Evolutionary conservation across 2,797 vertebrate species (phyloP).

Genomic region (Acanthurus tractus): DNA sequence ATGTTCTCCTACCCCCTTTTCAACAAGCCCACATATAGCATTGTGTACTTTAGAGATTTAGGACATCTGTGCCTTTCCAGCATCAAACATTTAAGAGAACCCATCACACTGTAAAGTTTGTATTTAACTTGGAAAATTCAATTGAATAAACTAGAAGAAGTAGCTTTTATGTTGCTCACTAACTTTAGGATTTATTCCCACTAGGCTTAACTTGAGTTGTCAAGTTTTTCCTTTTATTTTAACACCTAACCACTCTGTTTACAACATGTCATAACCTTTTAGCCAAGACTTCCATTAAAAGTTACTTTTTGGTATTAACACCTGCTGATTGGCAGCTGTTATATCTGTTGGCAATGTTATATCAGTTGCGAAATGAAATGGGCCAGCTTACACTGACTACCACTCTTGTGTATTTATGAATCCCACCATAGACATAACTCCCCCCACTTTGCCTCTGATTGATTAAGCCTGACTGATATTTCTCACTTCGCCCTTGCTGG

Average conservation of each 20-base stretch:
- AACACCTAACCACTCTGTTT: neutral
- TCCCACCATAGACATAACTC: too few relatives aligned
- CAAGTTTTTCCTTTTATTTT: neutral
- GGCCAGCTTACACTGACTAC: too few relatives aligned
- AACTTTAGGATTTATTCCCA: neutral
- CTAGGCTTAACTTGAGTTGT: neutral
- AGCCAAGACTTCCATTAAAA: too few relatives aligned
- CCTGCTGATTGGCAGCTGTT: too few relatives aligned
- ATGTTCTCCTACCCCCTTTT: neutral
- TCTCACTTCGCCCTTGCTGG: too few relatives aligned
- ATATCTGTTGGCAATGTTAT: too few relatives aligned
- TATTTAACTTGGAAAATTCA: neutral
- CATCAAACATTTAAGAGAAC: neutral
- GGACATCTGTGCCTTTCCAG: neutral
- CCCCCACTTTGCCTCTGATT: too few relatives aligned
- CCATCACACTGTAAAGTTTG: neutral
- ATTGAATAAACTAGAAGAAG: neutral
- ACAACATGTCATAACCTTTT: neutral
- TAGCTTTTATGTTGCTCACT: neutral
- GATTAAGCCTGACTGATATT: too few relatives aligned
- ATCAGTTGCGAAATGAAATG: too few relatives aligned
- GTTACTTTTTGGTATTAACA: neutral
- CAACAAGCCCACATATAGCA: neutral
- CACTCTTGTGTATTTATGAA: too few relatives aligned
- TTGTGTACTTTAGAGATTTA: neutral